phyloP scores from a whole-genome alignment of 2,888 invertebrate species.

The Drosophila demipolita region DNA sequence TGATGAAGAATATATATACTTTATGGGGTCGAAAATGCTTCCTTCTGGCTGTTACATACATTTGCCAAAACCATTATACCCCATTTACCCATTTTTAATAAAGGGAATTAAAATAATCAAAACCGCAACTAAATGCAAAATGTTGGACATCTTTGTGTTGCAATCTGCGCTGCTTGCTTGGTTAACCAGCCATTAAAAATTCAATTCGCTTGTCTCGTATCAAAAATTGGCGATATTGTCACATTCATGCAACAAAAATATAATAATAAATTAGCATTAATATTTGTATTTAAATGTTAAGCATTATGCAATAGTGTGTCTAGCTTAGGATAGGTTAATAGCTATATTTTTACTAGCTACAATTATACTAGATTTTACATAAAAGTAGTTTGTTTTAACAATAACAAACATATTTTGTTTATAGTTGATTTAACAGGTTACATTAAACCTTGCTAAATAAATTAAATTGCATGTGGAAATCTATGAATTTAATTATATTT shows the following conservation, averaged over 20 bases:
- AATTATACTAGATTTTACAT: no score
- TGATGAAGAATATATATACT: no score
- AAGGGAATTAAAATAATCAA: background rate
- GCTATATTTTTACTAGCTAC: background rate
- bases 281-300: background rate
- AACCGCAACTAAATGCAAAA: conserved; percentile 45
- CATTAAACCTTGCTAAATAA: no score
- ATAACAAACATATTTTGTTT: no score
- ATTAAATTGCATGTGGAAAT: background rate
- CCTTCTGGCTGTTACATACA: no score
- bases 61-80: no score
- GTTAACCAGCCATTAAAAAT: conserved; percentile 29
- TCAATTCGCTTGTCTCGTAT: conserved; percentile 32
- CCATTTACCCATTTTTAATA: no score
- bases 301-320: background rate
- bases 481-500: background rate
- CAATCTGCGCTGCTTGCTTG: conserved; percentile 19
- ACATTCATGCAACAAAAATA: conserved; percentile 15
- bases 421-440: no score
- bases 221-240: conserved; percentile 9
- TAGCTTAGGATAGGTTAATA: background rate
- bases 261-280: background rate
- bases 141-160: conserved; percentile 34
- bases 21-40: no score
- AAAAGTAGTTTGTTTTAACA: no score